These are phyloP conservation scores for Microcebus murinus DNA, from an alignment of 2,113 vertebrate species.

Conservation along the genomic window DNA sequence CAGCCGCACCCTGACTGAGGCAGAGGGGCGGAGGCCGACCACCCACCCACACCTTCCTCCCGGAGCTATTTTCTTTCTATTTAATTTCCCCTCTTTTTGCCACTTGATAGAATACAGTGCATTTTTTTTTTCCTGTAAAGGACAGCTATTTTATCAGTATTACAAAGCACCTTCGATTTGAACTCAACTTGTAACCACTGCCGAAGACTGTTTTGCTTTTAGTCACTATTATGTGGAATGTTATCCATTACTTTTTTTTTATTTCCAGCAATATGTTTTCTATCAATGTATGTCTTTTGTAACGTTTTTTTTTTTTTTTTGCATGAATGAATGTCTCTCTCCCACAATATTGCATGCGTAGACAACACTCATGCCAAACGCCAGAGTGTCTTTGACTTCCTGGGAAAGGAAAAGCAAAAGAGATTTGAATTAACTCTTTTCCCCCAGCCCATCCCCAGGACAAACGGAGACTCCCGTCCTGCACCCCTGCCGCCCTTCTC, in stretches of 20 bases:
- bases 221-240: constrained; percentile 36
- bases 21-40: not conserved
- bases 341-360: not conserved
- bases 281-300: constrained; percentile 33
- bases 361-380: not conserved
- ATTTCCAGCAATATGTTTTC: constrained; percentile 45
- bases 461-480: accelerated
- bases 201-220: constrained; percentile 28
- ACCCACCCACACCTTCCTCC: not conserved
- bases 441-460: not conserved
- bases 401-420: not conserved
- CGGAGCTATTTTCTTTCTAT: constrained; percentile 33
- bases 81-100: constrained; percentile 20
- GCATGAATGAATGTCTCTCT: constrained; percentile 28
- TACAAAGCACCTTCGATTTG: constrained; percentile 69
- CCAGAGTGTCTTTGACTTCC: not conserved
- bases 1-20: not conserved
- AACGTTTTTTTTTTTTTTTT: not conserved
- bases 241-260: constrained; percentile 15
- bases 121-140: constrained; percentile 12
- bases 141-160: constrained; percentile 56
- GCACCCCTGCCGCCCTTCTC: accelerated
- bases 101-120: constrained; percentile 59
- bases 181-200: constrained; percentile 66
- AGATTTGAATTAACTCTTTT: not conserved